These are phyloP conservation scores for Sinohyriopsis cumingii DNA, from an alignment of 2,888 invertebrate genomes.

Conservation along the genomic window DNA sequence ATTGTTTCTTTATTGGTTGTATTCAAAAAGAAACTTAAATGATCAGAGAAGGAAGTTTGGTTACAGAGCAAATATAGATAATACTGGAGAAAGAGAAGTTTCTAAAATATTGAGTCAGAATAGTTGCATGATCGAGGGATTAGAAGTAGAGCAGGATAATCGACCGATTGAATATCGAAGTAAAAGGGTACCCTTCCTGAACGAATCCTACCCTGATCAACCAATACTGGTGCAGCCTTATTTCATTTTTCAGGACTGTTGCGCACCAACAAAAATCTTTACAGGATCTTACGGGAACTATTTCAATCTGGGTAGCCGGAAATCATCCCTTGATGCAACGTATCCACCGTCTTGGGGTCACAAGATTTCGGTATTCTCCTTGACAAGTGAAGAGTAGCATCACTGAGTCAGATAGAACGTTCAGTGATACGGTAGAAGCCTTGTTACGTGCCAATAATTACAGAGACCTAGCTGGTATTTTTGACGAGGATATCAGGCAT, in stretches of 20 bases:
- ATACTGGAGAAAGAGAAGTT: too few relatives aligned
- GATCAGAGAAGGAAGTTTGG: too few relatives aligned
- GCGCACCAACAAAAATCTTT: conserved; percentile 19
- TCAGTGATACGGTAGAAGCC: conserved; percentile 81
- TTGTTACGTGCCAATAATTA: conserved; percentile 88
- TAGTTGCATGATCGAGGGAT: too few relatives aligned
- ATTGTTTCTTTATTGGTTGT: too few relatives aligned
- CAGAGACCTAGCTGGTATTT: conserved; percentile 32
- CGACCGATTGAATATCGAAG: too few relatives aligned
- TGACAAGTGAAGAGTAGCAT: conserved; percentile 14
- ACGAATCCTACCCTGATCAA: too few relatives aligned
- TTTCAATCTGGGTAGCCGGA: conserved; percentile 20
- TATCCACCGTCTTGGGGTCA: conserved; percentile 16
- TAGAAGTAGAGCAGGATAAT: too few relatives aligned
- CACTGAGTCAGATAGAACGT: conserved; percentile 25
- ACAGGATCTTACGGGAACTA: conserved; percentile 16
- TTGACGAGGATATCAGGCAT: conserved; percentile 37
- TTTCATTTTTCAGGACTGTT: neutral
- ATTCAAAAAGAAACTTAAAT: too few relatives aligned
- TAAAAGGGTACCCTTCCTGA: too few relatives aligned
- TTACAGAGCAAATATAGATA: too few relatives aligned
- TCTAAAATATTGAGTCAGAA: too few relatives aligned
- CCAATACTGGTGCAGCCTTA: conserved; percentile 16
- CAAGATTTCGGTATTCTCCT: conserved; percentile 34
- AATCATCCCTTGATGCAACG: conserved; percentile 32